Conservation (phyloP, 2,888 invertebrate species). For the Elegia similella region DNA sequence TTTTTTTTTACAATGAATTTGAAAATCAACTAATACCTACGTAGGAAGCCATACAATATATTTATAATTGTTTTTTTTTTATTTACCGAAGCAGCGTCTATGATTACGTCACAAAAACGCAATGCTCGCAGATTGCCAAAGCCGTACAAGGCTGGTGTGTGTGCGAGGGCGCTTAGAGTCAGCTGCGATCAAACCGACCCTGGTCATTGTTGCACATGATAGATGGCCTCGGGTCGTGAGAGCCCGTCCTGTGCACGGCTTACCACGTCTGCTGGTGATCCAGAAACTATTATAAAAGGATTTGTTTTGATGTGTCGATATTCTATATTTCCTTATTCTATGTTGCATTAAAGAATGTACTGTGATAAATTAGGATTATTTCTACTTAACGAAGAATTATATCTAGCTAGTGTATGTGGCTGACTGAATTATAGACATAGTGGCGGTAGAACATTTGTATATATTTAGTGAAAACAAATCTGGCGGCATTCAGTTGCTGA, state of each 20-base stretch:
- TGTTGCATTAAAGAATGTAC: too few species aligned
- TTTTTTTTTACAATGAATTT: too few species aligned
- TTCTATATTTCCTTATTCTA: background rate
- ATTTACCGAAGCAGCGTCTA: background rate
- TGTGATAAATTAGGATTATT: too few species aligned
- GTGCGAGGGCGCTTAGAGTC: background rate
- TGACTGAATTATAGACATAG: too few species aligned
- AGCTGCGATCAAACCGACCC: constrained; percentile 5
- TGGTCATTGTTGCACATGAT: constrained; percentile 12
- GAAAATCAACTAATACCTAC: too few species aligned
- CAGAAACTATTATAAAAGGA: constrained; percentile 2
- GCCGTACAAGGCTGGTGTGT: background rate
- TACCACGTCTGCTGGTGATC: background rate
- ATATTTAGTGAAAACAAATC: too few species aligned
- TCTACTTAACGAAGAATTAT: too few species aligned
- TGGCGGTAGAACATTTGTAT: too few species aligned
- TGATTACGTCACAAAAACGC: background rate
- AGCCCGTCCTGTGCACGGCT: background rate
- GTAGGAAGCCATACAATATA: too few species aligned
- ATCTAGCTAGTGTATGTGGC: too few species aligned
- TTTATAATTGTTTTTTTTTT: too few species aligned
- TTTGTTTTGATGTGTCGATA: background rate
- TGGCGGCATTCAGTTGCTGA: too few species aligned
- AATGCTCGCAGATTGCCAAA: background rate
- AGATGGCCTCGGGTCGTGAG: constrained; percentile 13